These are phyloP conservation scores for Semaprochilodus insignis DNA, from an alignment of 2,797 vertebrate genomes.

Conservation along the genomic window DNA sequence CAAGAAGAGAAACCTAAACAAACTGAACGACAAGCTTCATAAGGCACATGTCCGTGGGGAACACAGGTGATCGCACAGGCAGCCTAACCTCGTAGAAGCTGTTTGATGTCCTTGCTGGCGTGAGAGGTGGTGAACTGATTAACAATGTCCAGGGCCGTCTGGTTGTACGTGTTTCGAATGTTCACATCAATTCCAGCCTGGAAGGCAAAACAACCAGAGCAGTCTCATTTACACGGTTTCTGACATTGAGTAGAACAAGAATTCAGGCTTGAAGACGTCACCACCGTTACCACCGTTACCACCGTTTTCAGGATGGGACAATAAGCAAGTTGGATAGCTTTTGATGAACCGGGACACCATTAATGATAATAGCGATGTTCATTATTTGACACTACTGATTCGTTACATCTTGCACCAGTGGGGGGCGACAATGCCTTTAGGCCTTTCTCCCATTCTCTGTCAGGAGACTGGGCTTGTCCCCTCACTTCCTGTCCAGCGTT, in stretches of 20 bases:
- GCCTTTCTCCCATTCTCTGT: no score
- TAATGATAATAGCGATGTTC: no score
- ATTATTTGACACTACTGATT: no score
- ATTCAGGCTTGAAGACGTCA: no score
- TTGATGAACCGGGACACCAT: no score
- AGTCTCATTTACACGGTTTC: neutral
- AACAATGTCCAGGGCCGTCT: slow-evolving; percentile 95
- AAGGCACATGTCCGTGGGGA: neutral
- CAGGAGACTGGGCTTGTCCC: no score
- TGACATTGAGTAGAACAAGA: neutral
- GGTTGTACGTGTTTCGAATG: slow-evolving; percentile 95
- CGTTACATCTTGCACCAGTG: no score
- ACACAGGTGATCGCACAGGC: neutral
- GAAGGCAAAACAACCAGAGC: neutral
- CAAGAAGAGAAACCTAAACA: neutral
- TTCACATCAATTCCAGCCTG: slow-evolving; percentile 92
- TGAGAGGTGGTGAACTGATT: slow-evolving; percentile 97
- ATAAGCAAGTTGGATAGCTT: no score
- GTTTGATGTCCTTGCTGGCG: slow-evolving; percentile 96
- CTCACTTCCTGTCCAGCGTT: no score
- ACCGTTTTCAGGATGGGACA: no score
- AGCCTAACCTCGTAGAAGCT: slow-evolving; percentile 88
- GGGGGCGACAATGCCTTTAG: no score
- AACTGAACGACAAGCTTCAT: neutral
- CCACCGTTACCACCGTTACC: no score